Conservation (phyloP, 2,888 invertebrate species). For the Brenthis hecate region DNA sequence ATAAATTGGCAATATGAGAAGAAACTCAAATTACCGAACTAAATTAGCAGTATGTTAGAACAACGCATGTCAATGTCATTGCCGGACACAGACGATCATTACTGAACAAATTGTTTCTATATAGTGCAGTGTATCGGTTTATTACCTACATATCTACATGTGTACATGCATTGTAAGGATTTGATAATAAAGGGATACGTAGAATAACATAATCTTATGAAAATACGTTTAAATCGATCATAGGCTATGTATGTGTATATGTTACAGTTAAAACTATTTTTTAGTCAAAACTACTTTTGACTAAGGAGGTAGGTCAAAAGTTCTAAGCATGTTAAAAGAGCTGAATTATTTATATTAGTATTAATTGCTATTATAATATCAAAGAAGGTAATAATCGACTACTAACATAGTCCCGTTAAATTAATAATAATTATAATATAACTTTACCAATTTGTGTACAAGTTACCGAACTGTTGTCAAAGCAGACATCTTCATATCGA, state of each 20-base stretch:
- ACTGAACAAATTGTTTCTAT: slow-evolving; percentile 10
- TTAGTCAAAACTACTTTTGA: no score
- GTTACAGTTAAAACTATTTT: no score
- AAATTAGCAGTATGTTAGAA: slow-evolving; percentile 14
- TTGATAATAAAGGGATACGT: neutral
- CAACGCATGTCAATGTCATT: slow-evolving; percentile 25
- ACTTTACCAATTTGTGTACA: slow-evolving; percentile 36
- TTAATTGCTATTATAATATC: no score
- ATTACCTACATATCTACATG: neutral
- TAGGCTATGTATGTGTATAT: no score
- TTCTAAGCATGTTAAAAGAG: no score
- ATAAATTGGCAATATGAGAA: no score
- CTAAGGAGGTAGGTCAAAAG: no score
- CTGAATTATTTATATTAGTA: no score
- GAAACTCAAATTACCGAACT: slow-evolving; percentile 12
- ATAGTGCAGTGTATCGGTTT: neutral
- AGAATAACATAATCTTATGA: no score
- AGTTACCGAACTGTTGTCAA: slow-evolving; percentile 31
- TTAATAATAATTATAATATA: slow-evolving; percentile 2
- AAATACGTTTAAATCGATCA: no score
- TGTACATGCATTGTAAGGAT: neutral
- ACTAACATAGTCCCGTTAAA: neutral
- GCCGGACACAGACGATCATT: slow-evolving; percentile 24
- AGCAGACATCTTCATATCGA: slow-evolving; percentile 38
- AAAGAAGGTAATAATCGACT: neutral